Percentiles rank a stretch among this genome's conserved stretches.
These are phyloP conservation scores for Anoura caudifer DNA, from an alignment of 2,113 vertebrate genomes.

Conservation along the genomic window DNA sequence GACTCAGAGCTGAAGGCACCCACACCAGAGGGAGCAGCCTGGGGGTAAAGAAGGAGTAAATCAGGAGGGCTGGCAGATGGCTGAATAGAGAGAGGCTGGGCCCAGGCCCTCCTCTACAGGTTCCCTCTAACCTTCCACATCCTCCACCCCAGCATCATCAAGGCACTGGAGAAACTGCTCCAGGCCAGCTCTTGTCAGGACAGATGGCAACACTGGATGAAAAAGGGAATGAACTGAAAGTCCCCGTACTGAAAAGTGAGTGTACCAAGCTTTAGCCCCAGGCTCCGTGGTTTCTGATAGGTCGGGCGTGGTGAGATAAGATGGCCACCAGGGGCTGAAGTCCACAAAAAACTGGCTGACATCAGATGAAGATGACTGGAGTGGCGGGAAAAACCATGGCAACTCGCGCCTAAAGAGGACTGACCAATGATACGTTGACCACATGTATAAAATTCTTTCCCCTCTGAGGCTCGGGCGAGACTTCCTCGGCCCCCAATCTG, in stretches of 20 bases:
- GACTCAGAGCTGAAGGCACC: background rate
- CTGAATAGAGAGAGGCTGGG: background rate
- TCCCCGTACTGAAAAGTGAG: background rate
- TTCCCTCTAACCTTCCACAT: background rate
- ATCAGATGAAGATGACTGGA: too few relatives aligned
- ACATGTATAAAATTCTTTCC: too few relatives aligned
- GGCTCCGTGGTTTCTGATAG: fast-evolving
- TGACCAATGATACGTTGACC: too few relatives aligned
- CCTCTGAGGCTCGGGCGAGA: too few relatives aligned
- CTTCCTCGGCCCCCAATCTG: too few relatives aligned
- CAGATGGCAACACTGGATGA: background rate
- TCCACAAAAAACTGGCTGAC: too few relatives aligned
- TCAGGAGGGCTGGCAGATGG: background rate
- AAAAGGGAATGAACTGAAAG: background rate
- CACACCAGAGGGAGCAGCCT: background rate
- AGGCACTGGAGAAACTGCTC: background rate
- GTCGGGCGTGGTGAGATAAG: too few relatives aligned
- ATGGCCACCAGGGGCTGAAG: too few relatives aligned
- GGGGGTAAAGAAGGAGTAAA: background rate
- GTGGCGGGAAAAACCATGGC: too few relatives aligned
- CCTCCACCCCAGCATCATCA: background rate
- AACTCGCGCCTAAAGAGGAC: too few relatives aligned
- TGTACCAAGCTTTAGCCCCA: background rate
- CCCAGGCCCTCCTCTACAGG: too few relatives aligned
- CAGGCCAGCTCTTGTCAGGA: background rate